A percentile compares a stretch with the other conserved stretches of the same genome.
Conservation (phyloP, 2,888 invertebrate genomes). For the Cecidostiba fungosa region DNA sequence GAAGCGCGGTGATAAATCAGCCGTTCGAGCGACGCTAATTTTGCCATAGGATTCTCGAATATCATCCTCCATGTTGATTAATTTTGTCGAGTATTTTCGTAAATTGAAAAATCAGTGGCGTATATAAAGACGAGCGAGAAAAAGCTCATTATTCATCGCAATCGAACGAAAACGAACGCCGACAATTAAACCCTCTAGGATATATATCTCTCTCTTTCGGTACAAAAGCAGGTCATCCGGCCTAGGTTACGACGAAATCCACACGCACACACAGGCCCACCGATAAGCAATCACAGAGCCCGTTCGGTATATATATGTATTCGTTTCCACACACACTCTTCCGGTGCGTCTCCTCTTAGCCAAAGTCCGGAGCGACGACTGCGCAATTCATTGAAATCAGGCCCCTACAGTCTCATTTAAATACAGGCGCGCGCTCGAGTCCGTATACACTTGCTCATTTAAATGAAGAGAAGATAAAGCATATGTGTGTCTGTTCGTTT, state of each 20-base stretch:
- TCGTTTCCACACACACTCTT: slow-evolving; percentile 42
- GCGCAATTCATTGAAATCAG: slow-evolving; percentile 60
- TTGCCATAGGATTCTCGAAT: too few species aligned
- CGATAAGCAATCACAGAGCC: slow-evolving; percentile 34
- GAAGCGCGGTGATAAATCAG: too few species aligned
- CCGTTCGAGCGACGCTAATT: too few species aligned
- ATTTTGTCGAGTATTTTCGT: background rate
- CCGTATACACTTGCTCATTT: background rate
- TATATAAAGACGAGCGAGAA: background rate
- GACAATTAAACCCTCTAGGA: background rate
- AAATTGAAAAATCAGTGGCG: background rate
- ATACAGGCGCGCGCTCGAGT: slow-evolving; percentile 13
- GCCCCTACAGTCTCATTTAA: slow-evolving; percentile 9
- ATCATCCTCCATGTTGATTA: background rate
- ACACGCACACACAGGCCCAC: background rate
- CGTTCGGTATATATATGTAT: background rate
- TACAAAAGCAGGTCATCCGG: background rate
- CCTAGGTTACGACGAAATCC: slow-evolving; percentile 24
- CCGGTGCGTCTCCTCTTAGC: slow-evolving; percentile 14
- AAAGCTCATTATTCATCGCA: background rate
- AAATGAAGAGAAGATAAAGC: slow-evolving; percentile 25
- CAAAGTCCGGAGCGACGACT: slow-evolving; percentile 36
- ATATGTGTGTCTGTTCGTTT: background rate
- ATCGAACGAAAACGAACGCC: background rate
- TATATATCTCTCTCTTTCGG: background rate